Base-by-base conservation (phyloP, 2,888 invertebrate species). In the Lithodes maja region DNA sequence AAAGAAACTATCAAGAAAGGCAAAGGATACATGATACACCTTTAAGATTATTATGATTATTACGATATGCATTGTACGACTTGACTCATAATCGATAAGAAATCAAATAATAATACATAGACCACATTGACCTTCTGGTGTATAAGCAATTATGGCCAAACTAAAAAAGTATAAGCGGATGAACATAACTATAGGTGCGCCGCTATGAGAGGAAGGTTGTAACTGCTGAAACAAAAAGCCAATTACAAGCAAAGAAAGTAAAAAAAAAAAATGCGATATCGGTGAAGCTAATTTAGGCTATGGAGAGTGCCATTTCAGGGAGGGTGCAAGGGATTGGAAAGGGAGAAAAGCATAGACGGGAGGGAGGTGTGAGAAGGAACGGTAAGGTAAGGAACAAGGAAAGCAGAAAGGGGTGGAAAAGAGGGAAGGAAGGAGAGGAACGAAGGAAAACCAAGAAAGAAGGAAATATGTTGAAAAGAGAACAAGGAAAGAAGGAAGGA, bases 401-500 rank as follows among this genome's bases (percentile, higher is more conserved):
- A 71, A 71, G 71, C 17, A n/a, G 1, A n/a, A 3, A 15, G 71
- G 5, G 71, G n/a, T 15, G 71, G 71, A 71, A n/a, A 3, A n/a
- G 17, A n/a, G 71, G n/a, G 12, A 71, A n/a, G 12, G 71, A 71
- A 71, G 71, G 71, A n/a, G 3, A 71, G 71, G 12, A n/a, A 71
- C 3, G 71, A 3, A n/a, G 71, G 71, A 3, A 71, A n/a, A n/a
- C 15, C n/a, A 71, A n/a, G 71, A n/a, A 71, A n/a, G 71, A n/a
- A 71, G 71, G n/a, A n/a, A n/a, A 71, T 9, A n/a, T 9, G n/a
- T 15, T 9, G 71, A n/a, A 15, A 71, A 15, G 71, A n/a, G 71
- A 71, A 71, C 15, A n/a, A 71, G 71, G 71, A n/a, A 71, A n/a
- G 71, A n/a, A 71, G 17, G 71, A n/a, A 71, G 71, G 9, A n/a